phyloP scores from a whole-genome alignment of 2,113 vertebrate genomes.

The Fukomys damarensis region DNA sequence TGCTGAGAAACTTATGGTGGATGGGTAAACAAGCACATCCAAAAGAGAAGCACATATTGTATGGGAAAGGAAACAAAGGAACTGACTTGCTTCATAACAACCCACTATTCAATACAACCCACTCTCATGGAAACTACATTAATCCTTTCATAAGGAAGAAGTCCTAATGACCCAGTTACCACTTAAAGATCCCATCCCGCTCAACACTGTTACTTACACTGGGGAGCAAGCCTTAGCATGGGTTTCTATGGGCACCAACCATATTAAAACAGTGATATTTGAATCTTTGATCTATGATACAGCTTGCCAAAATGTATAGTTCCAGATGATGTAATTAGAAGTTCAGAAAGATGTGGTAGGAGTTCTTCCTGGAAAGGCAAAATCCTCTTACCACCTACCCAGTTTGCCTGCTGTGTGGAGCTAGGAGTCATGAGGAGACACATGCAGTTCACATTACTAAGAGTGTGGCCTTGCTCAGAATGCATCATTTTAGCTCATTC shows the following conservation, averaged over 20 bases:
- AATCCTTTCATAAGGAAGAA: neutral
- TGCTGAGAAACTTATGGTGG: neutral
- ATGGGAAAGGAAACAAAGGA: neutral
- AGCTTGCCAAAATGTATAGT: neutral
- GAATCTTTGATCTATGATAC: neutral
- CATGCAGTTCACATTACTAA: neutral
- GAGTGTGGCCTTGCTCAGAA: neutral
- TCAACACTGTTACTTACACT: neutral
- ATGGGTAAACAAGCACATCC: neutral
- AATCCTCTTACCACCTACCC: neutral
- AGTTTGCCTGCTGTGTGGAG: neutral
- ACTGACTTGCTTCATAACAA: neutral
- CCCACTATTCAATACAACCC: neutral
- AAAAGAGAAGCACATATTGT: neutral
- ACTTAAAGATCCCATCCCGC: neutral
- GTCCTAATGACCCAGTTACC: neutral
- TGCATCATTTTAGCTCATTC: neutral
- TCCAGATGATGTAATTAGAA: neutral
- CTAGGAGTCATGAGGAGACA: neutral
- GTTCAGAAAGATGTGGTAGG: neutral
- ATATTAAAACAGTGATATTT: neutral
- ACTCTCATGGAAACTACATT: neutral
- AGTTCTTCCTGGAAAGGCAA: neutral
- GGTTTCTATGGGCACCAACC: neutral
- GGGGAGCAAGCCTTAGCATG: neutral